Evolutionary conservation across 2,888 invertebrate genomes (phyloP), one percentile per base, ranked within the genome.

Genomic region (Pristionchus fissidentatus): DNA sequence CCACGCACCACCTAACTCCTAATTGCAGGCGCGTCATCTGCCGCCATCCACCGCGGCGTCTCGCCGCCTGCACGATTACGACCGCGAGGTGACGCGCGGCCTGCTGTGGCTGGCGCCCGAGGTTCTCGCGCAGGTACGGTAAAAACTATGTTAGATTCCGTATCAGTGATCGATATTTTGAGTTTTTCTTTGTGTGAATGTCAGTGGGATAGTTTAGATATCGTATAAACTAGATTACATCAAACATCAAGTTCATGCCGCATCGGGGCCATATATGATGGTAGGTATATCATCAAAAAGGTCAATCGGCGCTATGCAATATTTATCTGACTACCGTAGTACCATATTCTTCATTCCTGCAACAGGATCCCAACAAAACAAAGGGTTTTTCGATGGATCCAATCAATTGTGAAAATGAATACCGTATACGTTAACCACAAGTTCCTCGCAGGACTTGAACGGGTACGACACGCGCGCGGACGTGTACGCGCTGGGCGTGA

Each of bases 31-130:
- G 55, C 57, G 79, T 13, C 38, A 43, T 22, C 57, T 79, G 55
- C 79, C 79, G 55, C n/a, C 62, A 8, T 8, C 8, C 8, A 26
- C 55, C 38, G 10, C 13, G 8, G 29, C 35, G 38, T 26, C 13
- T n/a, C 70, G 94, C 86, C 94, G 94, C 35, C 94, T 97, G 46
- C 95, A 96, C 93, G 95, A 95, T 62, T 95, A 96, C 92, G 96
- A 96, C 0, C 94, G 95, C 0, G 94, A 95, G 2, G 95, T 95
- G 84, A 93, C 94, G 41, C 94, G 94, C 85, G 95, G 95, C 91
- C 93, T 97, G 7, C 96, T 96, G 93, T 97, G 97, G 96, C 94
- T 97, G 22, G 97, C 97, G 90, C 97, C 97, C 0, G 97, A 97
- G 93, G 93, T 97, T 15, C 93, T 97, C 60, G 95, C 96, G 93